Evolutionary conservation across 2,888 invertebrate species (phyloP), one percentile per base, ranked within the genome.

Genomic region (Hypercompe scribonia): DNA sequence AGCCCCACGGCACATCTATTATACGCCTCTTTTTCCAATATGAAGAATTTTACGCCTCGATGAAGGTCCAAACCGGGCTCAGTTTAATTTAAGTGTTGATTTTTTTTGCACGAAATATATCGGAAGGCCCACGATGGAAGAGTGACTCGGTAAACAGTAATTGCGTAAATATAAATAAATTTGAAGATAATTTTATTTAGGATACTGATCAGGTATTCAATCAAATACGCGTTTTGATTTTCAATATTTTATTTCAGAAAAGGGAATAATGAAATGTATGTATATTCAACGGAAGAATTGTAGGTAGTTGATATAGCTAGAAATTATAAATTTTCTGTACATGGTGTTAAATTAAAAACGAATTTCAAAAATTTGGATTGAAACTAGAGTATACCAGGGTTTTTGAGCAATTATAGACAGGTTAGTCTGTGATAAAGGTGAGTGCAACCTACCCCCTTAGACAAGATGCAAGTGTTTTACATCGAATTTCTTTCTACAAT

Each of bases 1-100:
- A 80, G 85, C 84, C 84, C 80, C 78, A 77, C 78, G 83, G 86
- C 84, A 84, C 83, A 84, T 88, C 86, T 85, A 86, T 88, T 87
- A 86, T 84, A 87, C 82, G 82, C 84, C 83, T 85, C 84, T 88
- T 87, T 88, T 89, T 86, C 84, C 85, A 88, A 86, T 88, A 84
- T 84, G 82, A 84, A 82, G 81, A 81, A 84, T 84, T 85, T 82
- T 70, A 78, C 84, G 80, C 76, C 73, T 69, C 79, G 76, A 81
- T 82, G 77, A 81, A 83, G 79, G 78, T 76, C 68, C 79, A 75
- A 73, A 76, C 81, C 34, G 76, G 73, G 74, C 72, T 72, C 76
- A 54, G 81, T 81, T 86, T 85, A 85, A 86, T 86, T 86, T 81
- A 78, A 76, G 75, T 85, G 76, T 77, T 77, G 72, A 81, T 75